A percentile compares a stretch with the other conserved stretches of the same genome.
phyloP scores from a whole-genome alignment of 1,140 invertebrate genomes.

The Branchinecta lindahli region DNA sequence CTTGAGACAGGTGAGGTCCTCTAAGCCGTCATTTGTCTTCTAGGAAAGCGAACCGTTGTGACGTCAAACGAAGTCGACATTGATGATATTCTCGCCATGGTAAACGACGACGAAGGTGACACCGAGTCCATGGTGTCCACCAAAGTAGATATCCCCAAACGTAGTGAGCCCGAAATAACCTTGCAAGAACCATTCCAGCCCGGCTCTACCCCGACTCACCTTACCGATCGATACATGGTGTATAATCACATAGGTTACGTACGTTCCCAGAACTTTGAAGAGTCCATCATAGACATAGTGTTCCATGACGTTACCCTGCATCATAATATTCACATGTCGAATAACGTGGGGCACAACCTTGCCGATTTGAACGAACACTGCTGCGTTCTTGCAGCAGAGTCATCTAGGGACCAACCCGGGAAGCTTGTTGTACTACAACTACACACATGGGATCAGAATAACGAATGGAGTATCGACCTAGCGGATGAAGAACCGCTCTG shows the following conservation, averaged over 20 bases:
- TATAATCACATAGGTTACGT: conserved; percentile 17
- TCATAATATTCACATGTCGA: conserved; percentile 74
- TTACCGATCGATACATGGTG: conserved; percentile 65
- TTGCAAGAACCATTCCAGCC: conserved; percentile 72
- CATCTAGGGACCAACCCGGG: conserved; percentile 38
- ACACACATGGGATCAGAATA: conserved; percentile 54
- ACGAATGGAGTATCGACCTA: conserved; percentile 70
- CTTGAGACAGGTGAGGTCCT: too few relatives aligned
- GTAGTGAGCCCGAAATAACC: neutral
- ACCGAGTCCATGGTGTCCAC: neutral
- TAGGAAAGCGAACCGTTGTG: neutral
- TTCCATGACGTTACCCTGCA: conserved; percentile 84
- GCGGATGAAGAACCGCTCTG: conserved; percentile 57
- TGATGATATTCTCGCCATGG: conserved; percentile 1
- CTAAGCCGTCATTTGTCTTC: neutral
- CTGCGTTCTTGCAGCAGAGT: conserved; percentile 56
- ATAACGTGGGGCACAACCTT: conserved; percentile 58
- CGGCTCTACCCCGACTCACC: conserved; percentile 63
- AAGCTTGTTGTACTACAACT: conserved; percentile 59
- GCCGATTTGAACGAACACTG: conserved; percentile 63
- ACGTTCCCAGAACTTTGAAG: conserved; percentile 33
- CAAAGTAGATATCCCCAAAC: neutral
- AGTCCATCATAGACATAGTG: conserved; percentile 71
- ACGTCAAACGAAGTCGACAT: neutral
- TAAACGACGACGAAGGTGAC: neutral